Evolutionary conservation across 1,140 invertebrate species (phyloP).

Genomic region (Tribolium castaneum): DNA sequence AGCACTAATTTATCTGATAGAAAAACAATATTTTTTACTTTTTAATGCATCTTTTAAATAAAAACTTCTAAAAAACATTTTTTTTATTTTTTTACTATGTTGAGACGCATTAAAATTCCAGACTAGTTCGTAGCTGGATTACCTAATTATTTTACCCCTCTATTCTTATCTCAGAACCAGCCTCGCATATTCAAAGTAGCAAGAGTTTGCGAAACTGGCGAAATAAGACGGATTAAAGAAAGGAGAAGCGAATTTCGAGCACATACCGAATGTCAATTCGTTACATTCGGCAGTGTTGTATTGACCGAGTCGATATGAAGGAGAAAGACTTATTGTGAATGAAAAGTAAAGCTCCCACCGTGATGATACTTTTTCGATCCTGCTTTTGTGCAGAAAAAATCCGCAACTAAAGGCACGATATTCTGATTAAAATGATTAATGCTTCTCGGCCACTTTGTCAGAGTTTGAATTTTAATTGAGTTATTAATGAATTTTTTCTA

Average conservation of each 20-base stretch:
- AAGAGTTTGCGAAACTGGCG: neutral
- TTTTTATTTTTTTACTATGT: too few relatives aligned
- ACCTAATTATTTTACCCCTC: too few relatives aligned
- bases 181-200: neutral
- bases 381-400: neutral
- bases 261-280: neutral
- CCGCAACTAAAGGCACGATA: neutral
- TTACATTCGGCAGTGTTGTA: constrained; percentile 1
- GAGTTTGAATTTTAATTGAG: constrained; percentile 19
- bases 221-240: neutral
- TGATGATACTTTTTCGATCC: neutral
- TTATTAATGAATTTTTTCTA: constrained; percentile 7
- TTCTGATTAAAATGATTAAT: constrained; percentile 22
- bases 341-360: neutral
- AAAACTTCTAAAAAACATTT: too few relatives aligned
- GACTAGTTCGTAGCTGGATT: too few relatives aligned
- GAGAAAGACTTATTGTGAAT: constrained; percentile 10
- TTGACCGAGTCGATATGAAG: constrained; percentile 12
- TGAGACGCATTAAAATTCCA: too few relatives aligned
- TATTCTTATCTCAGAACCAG: too few relatives aligned
- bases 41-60: too few relatives aligned
- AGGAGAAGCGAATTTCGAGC: neutral
- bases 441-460: neutral
- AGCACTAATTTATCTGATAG: too few relatives aligned
- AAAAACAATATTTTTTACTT: too few relatives aligned